Base-by-base conservation (phyloP, 2,797 vertebrate genomes). In the Naso thynnoides region DNA sequence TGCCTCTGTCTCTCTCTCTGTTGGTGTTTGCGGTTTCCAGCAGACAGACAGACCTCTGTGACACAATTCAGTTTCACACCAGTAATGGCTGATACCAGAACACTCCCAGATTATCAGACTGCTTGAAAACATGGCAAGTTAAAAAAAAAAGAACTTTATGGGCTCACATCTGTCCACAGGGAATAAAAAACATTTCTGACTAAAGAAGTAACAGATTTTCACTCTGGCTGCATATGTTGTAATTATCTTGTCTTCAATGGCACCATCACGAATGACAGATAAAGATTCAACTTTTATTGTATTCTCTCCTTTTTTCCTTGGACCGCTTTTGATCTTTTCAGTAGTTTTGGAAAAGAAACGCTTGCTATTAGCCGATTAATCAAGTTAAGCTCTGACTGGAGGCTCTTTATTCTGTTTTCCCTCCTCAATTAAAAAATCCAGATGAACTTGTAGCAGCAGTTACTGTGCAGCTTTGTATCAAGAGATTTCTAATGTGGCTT, bases 201-300 rank as follows among this genome's bases (percentile, higher is more conserved):
- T 52, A 27, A 36, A 70, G 60, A 70, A 64, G 75, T 50, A 64
- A 56, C 58, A 75, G 57, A 64, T 65, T 80, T 81, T 33, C 62
- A 59, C 61, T 79, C 74, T 71, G 74, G 72, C 71, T 73, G 70
- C 77, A 85, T 70, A 70, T 78, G 72, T 56, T 70, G 73, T 75
- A 86, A 86, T 88, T 83, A 89, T 82, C 72, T 63, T 58, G 23
- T 79, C 77, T 75, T 84, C 56, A 83, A 78, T 65, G 24, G 77
- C 63, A 76, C 82, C 23, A 8, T 49, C 0, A 79, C 81, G 69
- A 85, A 76, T 61, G 55, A 83, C 53, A 68, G 69, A 85, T 81
- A 81, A 84, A 85, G 62, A 87, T 81, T 83, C 26, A 58, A 68
- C 77, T 62, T 38, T 75, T 76, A 78, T 72, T 74, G 39, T 59